Evolutionary conservation across 2,888 invertebrate genomes (phyloP).

Genomic region (Furcula furcula): DNA sequence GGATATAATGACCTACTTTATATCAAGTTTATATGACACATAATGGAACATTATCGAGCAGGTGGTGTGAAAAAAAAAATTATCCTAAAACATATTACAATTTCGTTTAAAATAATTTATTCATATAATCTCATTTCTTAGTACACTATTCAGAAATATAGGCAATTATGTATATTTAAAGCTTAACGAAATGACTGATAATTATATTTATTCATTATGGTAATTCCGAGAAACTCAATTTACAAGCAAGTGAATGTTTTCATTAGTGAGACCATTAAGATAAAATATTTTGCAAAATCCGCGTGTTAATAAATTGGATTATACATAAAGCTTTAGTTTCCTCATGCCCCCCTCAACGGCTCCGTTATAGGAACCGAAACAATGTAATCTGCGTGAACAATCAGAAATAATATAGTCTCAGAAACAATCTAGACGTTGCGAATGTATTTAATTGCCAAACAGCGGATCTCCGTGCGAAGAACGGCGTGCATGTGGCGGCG

Average conservation of each 20-base stretch:
- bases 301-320: slow-evolving; percentile 1
- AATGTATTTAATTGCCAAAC: slow-evolving; percentile 32
- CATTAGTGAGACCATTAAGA: background rate
- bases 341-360: slow-evolving; percentile 8
- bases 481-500: slow-evolving; percentile 12
- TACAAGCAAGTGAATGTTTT: background rate
- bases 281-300: slow-evolving; percentile 1
- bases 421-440: slow-evolving; percentile 28
- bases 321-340: slow-evolving; percentile 10
- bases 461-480: slow-evolving; percentile 18
- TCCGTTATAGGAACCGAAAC: slow-evolving; percentile 27
- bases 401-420: slow-evolving; percentile 30
- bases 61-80: too few species aligned
- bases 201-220: slow-evolving; percentile 7
- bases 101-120: too few species aligned
- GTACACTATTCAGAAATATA: slow-evolving; percentile 5
- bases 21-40: too few species aligned
- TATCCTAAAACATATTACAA: too few species aligned
- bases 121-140: too few species aligned
- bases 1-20: too few species aligned
- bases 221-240: slow-evolving; percentile 10
- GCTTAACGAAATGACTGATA: slow-evolving; percentile 3
- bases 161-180: slow-evolving; percentile 10
- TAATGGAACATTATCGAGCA: too few species aligned
- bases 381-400: slow-evolving; percentile 39